phyloP scores from a whole-genome alignment of 1,140 invertebrate genomes.

The Diabrotica undecimpunctata region DNA sequence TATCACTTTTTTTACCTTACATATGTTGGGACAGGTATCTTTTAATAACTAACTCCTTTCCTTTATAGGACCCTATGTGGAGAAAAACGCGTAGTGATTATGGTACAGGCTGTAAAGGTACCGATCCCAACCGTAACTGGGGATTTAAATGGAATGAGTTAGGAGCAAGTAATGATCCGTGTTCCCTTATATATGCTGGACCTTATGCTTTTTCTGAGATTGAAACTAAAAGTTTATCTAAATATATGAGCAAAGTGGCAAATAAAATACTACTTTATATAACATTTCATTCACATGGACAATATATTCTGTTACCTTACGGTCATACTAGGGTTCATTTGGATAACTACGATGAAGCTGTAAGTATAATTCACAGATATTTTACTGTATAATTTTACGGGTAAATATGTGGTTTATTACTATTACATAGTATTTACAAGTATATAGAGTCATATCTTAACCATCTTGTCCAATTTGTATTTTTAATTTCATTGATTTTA shows the following conservation, averaged over 20 bases:
- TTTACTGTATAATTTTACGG: too few species aligned
- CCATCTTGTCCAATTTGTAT: too few species aligned
- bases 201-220: slow-evolving; percentile 67
- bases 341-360: slow-evolving; percentile 60
- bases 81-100: slow-evolving; percentile 66
- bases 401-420: too few species aligned
- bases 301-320: slow-evolving; percentile 68
- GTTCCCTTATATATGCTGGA: slow-evolving; percentile 69
- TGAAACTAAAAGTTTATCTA: slow-evolving; percentile 60
- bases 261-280: slow-evolving; percentile 63
- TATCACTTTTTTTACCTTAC: too few species aligned
- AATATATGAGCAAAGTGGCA: slow-evolving; percentile 51
- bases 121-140: slow-evolving; percentile 74
- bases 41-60: not conserved
- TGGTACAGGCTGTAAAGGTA: slow-evolving; percentile 54
- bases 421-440: too few species aligned
- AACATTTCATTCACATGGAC: slow-evolving; percentile 73
- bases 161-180: slow-evolving; percentile 65
- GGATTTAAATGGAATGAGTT: slow-evolving; percentile 63
- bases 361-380: slow-evolving; percentile 38
- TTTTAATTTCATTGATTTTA: too few species aligned
- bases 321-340: slow-evolving; percentile 59
- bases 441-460: too few species aligned
- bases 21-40: too few species aligned
- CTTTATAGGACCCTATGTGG: slow-evolving; percentile 62